Evolutionary conservation across 92 coral and sea anemone species (phyloP), one percentile per base, ranked within the genome.

Genomic region (Porites divaricata): DNA sequence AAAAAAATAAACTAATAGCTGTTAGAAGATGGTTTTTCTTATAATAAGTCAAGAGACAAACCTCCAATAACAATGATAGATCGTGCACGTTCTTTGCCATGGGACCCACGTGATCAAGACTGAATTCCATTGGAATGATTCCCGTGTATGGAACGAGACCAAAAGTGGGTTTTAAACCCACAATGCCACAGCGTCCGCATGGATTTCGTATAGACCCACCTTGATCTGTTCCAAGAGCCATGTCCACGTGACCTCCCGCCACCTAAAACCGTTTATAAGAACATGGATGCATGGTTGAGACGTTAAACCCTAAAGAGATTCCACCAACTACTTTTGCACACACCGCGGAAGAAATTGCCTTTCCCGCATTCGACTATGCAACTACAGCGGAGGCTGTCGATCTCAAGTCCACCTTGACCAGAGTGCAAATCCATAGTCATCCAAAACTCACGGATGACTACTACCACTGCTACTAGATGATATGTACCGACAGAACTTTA

Each of bases 161-260:
- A 64, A 22, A 69, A 16, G 95, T 92, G 21, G 95, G 95, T 70
- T 92, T 92, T 81, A 92, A 79, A 20, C 95, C 95, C 74, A 92
- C 95, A 86, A 92, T 92, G 45, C 95, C 93, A 72, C 95, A 92
- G 51, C 75, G 64, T 9, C 89, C 93, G 25, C 93, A 85, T 24
- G 95, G 95, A 6, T 67, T 83, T 12, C 95, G 87, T 20, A 92
- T 87, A 22, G 93, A 92, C 1, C 95, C 95, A 1, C 95, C 93
- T 56, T 92, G 95, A 78, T 92, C 95, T 48, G 89, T 91, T 2
- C 95, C 95, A 1, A 92, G 61, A n/a, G 92, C 93, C 93, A 93
- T 87, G 86, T 90, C 93, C 67, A 93, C 93, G 71, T 89, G 89
- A 53, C 93, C 89, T 58, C 88, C 81, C 62, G 95, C 93, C 5